phyloP scores from a whole-genome alignment of 2,113 vertebrate genomes.

The Dendrocopos noguchii region DNA sequence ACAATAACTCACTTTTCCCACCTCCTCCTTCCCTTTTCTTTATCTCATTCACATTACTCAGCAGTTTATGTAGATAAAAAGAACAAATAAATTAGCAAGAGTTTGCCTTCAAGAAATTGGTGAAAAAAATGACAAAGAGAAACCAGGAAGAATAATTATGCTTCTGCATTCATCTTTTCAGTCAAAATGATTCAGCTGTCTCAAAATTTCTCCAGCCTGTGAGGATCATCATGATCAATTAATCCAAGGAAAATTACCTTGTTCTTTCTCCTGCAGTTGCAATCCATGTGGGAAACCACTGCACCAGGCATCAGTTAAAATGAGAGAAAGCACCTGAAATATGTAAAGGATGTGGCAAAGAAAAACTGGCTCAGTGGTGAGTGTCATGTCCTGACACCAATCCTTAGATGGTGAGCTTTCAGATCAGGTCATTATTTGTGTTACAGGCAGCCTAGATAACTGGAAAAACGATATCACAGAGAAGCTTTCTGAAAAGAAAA shows the following conservation, averaged over 20 bases:
- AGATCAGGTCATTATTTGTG: not conserved
- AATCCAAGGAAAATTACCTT: not conserved
- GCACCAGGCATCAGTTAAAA: not conserved
- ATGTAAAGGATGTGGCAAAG: not conserved
- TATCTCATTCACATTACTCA: not conserved
- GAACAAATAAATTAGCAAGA: not conserved
- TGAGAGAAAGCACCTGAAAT: not conserved
- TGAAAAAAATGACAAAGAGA: not conserved
- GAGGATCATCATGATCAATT: not conserved
- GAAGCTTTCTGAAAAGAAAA: too few species aligned
- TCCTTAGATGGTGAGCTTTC: not conserved
- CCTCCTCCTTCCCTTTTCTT: too few species aligned
- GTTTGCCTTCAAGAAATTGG: not conserved
- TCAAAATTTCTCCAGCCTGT: not conserved
- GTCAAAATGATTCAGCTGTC: rapidly evolving
- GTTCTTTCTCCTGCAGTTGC: not conserved
- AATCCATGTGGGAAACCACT: not conserved
- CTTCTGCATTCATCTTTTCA: not conserved
- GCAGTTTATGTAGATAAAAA: not conserved
- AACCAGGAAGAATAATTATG: not conserved
- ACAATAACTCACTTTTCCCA: rapidly evolving
- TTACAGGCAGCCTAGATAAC: not conserved
- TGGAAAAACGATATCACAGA: not conserved
- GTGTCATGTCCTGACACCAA: not conserved
- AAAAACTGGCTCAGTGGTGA: not conserved